A percentile compares a stretch with the other conserved stretches of the same genome.
These are phyloP conservation scores for Herpailurus yagouaroundi DNA, from an alignment of 2,113 vertebrate genomes.

Conservation along the genomic window DNA sequence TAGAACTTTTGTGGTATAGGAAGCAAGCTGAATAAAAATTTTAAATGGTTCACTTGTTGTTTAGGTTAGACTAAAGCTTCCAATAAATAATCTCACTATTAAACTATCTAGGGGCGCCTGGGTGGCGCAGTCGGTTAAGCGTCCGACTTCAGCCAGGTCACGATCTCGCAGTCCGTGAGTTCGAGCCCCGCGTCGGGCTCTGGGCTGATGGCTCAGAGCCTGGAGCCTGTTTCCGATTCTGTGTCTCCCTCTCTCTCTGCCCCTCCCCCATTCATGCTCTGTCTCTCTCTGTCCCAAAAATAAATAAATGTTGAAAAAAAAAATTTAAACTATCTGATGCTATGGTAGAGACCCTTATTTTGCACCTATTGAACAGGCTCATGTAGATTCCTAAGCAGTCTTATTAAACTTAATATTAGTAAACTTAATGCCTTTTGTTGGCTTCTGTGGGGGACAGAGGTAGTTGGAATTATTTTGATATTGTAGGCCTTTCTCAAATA, in stretches of 20 bases:
- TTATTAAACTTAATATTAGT: neutral
- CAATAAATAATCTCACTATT: neutral
- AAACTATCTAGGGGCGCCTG: too few relatives aligned
- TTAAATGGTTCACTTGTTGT: neutral
- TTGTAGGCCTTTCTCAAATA: neutral
- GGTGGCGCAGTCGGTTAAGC: too few relatives aligned
- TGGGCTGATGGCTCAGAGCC: too few relatives aligned
- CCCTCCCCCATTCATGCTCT: too few relatives aligned
- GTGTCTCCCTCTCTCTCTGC: too few relatives aligned
- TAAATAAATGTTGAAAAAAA: too few relatives aligned
- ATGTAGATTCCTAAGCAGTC: neutral
- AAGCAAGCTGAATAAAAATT: constrained; percentile 5
- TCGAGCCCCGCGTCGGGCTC: too few relatives aligned
- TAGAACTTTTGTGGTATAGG: neutral
- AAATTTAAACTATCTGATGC: neutral
- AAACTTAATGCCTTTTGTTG: neutral
- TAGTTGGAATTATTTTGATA: neutral
- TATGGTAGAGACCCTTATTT: neutral
- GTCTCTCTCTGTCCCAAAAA: too few relatives aligned
- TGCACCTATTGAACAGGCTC: neutral
- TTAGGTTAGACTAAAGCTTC: neutral
- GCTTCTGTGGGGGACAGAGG: neutral
- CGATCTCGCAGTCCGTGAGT: too few relatives aligned
- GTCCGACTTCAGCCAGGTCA: too few relatives aligned
- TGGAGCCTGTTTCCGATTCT: too few relatives aligned